Base-by-base conservation (phyloP, 2,888 invertebrate genomes). In the Dasysyrphus albostriatus region DNA sequence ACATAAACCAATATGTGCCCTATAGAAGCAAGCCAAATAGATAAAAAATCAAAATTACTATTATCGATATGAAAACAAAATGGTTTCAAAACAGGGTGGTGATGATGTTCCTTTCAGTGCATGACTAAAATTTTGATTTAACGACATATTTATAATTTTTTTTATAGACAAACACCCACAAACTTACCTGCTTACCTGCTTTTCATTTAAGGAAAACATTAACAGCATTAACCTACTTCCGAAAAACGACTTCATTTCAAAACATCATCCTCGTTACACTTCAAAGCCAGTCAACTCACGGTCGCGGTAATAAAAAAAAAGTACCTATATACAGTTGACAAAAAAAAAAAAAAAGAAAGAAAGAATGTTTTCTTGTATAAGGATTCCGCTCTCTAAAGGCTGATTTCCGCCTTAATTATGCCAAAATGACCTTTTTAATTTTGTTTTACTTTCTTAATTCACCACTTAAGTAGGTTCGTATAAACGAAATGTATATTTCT, bases 341-440 rank as follows among this genome's bases (percentile, higher is more conserved):
- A 19, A 59, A 59, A 14, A 10, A 61, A 61, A 19, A 56, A 6
- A 61, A 61, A 19, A 56, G 14, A 12, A 59, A 59, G 8, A 10
- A 61, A 61, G 10, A 56, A 44, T 14, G 19, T 72, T 32, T 47
- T 32, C 58, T 58, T 54, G 29, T 39, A 24, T 24, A 54, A 39
- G 16, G 9, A 29, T 19, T 16, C 73, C 51, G n/a, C 42, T 51
- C 56, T 19, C n/a, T 7, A n/a, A 16, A 34, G 58, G 37, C 49
- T 58, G 72, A 65, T 58, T 67, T 76, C 75, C 75, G 42, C 69
- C 34, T 54, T 76, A 84, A 72, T 84, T 73, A 84, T 76, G 32
- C 74, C 61, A 39, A 73, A 85, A 74, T 81, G 73, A 85, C 73
- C 77, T 81, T 76, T 80, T 80, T 58, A 73, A 61, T 85, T 81